Evolutionary conservation across 2,888 invertebrate species (phyloP).

Genomic region (Cetonia aurata): DNA sequence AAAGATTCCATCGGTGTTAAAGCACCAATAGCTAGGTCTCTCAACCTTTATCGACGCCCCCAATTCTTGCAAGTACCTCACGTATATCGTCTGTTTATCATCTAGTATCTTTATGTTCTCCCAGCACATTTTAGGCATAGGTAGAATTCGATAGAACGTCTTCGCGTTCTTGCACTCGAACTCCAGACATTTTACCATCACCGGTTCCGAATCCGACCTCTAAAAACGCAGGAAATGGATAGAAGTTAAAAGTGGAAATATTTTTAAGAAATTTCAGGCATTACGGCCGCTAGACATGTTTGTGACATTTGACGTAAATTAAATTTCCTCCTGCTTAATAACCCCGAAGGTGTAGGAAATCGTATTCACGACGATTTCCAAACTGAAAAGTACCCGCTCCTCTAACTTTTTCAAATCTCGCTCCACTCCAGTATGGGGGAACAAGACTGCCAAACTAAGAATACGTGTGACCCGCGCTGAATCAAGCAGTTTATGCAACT

Average conservation of each 20-base stretch:
- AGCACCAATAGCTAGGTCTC: conserved; percentile 63
- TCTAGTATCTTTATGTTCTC: conserved; percentile 60
- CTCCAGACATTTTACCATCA: conserved; percentile 40
- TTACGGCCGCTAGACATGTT: no score
- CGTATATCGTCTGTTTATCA: conserved; percentile 61
- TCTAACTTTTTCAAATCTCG: no score
- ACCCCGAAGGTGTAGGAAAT: no score
- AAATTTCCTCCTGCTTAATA: no score
- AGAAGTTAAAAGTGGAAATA: no score
- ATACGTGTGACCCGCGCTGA: neutral
- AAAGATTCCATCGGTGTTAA: conserved; percentile 64
- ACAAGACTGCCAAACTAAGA: conserved; percentile 12
- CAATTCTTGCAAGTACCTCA: conserved; percentile 62
- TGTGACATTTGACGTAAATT: no score
- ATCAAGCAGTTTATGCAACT: conserved; percentile 35
- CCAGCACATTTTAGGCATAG: conserved; percentile 57
- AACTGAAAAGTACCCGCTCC: no score
- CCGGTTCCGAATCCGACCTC: neutral
- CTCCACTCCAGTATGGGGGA: no score
- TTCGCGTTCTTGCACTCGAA: conserved; percentile 53
- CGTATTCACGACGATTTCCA: no score
- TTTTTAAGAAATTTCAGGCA: no score
- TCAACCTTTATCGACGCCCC: conserved; percentile 49
- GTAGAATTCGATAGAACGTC: conserved; percentile 60
- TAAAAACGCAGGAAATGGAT: conserved; percentile 1